These are phyloP conservation scores for Cryptus viduatorius DNA, from an alignment of 2,888 invertebrate species.

Conservation along the genomic window DNA sequence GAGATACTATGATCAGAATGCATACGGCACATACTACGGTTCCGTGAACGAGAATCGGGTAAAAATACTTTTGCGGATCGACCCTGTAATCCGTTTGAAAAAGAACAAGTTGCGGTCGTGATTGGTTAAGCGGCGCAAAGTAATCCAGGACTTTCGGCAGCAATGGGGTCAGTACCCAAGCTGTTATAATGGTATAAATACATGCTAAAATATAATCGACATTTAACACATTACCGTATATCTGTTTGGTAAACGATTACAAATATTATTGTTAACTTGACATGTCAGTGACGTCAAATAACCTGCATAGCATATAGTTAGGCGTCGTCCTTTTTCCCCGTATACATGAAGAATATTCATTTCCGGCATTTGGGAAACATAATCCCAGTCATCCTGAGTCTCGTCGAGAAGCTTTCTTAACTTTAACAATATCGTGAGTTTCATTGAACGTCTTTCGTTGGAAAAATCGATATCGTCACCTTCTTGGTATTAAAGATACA, in stretches of 20 bases:
- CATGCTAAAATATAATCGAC: not conserved
- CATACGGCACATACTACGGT: not conserved
- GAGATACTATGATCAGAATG: not conserved
- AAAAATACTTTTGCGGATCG: conserved; percentile 8
- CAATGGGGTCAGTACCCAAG: not conserved
- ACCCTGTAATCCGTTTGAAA: not conserved
- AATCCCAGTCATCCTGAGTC: not conserved
- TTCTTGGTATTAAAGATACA: not conserved
- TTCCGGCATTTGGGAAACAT: not conserved
- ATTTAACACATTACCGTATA: not conserved
- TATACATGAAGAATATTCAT: not conserved
- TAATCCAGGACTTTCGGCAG: not conserved
- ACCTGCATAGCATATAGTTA: not conserved
- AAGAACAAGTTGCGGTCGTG: not conserved
- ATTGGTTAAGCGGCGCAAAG: not conserved
- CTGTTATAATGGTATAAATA: not conserved
- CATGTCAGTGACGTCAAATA: not conserved
- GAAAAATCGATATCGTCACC: no score
- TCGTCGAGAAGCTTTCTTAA: not conserved
- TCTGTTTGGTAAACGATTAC: not conserved
- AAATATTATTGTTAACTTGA: not conserved
- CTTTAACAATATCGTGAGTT: not conserved
- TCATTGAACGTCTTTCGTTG: not conserved
- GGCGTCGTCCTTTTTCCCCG: not conserved
- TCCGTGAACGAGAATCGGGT: not conserved